phyloP scores from a whole-genome alignment of 1,140 invertebrate genomes.

The Bombus turneri region DNA sequence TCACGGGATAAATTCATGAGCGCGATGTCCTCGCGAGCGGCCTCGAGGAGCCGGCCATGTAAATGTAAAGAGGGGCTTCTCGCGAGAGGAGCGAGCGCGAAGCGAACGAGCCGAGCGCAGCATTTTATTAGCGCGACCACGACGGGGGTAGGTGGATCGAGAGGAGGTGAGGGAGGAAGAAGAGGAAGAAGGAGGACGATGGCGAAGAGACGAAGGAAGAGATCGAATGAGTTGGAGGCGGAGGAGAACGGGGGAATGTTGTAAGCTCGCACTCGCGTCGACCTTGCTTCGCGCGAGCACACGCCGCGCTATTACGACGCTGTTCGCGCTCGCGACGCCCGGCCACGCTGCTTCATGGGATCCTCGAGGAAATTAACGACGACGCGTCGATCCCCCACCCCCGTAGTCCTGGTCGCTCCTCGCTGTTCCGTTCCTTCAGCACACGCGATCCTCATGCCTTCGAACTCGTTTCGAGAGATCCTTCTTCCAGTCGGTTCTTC shows the following conservation, averaged over 20 bases:
- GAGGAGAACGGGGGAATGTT: constrained; percentile 52
- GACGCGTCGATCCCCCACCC: constrained; percentile 15
- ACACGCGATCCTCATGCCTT: neutral
- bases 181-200: constrained; percentile 22
- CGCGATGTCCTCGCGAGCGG: constrained; percentile 70
- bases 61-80: constrained; percentile 69
- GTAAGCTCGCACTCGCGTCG: constrained; percentile 68
- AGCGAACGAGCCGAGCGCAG: constrained; percentile 66
- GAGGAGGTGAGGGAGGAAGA: neutral
- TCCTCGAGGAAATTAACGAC: constrained; percentile 45
- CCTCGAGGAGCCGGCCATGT: constrained; percentile 60
- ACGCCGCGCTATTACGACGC: constrained; percentile 65
- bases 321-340: constrained; percentile 50
- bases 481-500: neutral
- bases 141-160: constrained; percentile 7
- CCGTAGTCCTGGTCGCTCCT: neutral
- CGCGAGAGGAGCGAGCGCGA: constrained; percentile 49
- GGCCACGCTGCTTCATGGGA: constrained; percentile 27
- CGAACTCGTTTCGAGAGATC: neutral
- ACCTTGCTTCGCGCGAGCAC: constrained; percentile 64
- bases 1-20: constrained; percentile 76
- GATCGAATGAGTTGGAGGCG: neutral
- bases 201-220: constrained; percentile 53
- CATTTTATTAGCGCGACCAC: constrained; percentile 72
- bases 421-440: neutral